Evolutionary conservation across 1,140 invertebrate species (phyloP), one percentile per base, ranked within the genome.

Genomic region (Camponotus floridanus): DNA sequence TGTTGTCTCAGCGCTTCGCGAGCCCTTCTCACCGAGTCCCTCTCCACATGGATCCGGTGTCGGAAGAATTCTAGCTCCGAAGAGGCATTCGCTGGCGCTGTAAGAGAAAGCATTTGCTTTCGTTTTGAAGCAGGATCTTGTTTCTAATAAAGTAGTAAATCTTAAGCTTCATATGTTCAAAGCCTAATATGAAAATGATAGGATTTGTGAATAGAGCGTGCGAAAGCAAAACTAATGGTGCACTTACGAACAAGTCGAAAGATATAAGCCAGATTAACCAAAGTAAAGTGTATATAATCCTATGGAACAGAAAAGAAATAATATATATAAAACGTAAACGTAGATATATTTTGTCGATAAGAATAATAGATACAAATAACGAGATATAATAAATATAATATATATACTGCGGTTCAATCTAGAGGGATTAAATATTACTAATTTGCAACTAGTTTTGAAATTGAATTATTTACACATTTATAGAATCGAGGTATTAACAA

Each of bases 31-130:
- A 98, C 97, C 0, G 97, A 97, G 91, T 98, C 97, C 8, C 97
- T 94, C 91, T 98, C 97, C 26, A 98, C 95, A 78, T 98, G 96
- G 21, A 98, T 97, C 61, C 97, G 96, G 91, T 98, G 97, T 62
- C 97, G 95, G 87, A 98, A 97, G 94, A 98, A 98, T 91, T 98
- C 97, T 86, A 98, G 92, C 89, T 98, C 97, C 4, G 97, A 97
- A 70, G 94, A 95, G 36, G 92, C 92, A 81, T 94, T 95, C 57
- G 92, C 92, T 57, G 94, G 93, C 42, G 94, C 94, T 95, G 85
- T 71, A 92, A 92, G 76, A 85, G 70, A 15, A 74, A 85, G 62
- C 68, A 86, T 18, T 79, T 57, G 62, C 84, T 85, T 76, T 71
- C 39, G 51, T 36, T 67, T 88, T 84, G 9, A 76, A 68, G 31